These are phyloP conservation scores for Grapholita molesta DNA, from an alignment of 1,140 invertebrate species.

Conservation along the genomic window DNA sequence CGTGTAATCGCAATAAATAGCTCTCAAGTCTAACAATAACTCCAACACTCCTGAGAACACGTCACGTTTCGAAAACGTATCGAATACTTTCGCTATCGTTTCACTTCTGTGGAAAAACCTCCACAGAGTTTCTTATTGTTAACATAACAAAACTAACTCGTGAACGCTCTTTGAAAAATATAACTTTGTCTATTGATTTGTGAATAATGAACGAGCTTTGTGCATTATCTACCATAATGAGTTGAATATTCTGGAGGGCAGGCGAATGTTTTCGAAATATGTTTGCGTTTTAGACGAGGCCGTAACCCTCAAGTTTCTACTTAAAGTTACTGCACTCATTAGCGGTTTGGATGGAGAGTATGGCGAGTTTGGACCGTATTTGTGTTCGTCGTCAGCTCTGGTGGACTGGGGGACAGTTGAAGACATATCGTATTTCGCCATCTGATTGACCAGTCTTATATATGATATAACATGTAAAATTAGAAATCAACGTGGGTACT, in stretches of 20 bases:
- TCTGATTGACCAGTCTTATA: too few species aligned
- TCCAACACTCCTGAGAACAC: background rate
- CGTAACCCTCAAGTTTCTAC: background rate
- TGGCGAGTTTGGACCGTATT: too few species aligned
- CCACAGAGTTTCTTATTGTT: background rate
- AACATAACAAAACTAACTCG: background rate
- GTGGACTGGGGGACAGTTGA: too few species aligned
- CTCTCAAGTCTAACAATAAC: background rate
- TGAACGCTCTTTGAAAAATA: background rate
- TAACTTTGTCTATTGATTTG: background rate
- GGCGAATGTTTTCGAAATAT: background rate
- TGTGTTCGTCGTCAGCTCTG: too few species aligned
- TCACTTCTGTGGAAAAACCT: background rate
- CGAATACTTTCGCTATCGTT: background rate
- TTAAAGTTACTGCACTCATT: background rate
- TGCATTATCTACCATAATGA: background rate
- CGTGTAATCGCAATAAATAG: background rate
- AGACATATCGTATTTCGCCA: too few species aligned
- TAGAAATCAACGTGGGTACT: too few species aligned
- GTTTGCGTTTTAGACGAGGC: background rate
- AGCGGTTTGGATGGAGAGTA: background rate
- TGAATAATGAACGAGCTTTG: background rate
- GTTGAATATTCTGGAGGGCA: background rate
- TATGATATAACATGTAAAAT: too few species aligned
- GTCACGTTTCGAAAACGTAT: background rate